Percentiles rank a stretch among this genome's conserved stretches.
Evolutionary conservation across 2,113 vertebrate genomes (phyloP).

Genomic region (Cyprinodon tularosa): DNA sequence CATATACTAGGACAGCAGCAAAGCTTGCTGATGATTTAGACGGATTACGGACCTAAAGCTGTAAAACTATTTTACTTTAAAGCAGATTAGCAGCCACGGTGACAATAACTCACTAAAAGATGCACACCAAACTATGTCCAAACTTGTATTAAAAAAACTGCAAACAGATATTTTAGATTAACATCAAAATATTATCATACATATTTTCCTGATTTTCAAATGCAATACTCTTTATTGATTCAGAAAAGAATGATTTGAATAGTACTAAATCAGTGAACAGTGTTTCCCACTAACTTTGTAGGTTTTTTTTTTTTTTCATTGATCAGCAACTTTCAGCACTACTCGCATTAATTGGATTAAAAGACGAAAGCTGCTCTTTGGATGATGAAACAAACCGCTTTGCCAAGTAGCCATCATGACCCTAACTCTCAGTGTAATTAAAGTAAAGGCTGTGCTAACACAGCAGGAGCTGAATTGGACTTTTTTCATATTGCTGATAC

Average conservation of each 20-base stretch:
- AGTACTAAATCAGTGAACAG: conserved; percentile 31
- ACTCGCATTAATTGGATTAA: conserved; percentile 60
- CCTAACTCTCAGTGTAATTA: conserved; percentile 51
- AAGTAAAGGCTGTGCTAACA: conserved; percentile 29
- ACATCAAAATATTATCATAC: not conserved
- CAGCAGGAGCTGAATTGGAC: conserved; percentile 12
- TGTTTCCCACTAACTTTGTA: conserved; percentile 33
- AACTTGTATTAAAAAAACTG: conserved; percentile 7
- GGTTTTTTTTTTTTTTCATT: conserved; percentile 7
- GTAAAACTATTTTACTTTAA: not conserved
- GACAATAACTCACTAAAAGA: conserved; percentile 25
- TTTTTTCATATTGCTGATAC: conserved; percentile 12
- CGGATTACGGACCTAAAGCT: conserved; percentile 61
- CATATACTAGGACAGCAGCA: conserved; percentile 10
- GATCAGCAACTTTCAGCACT: conserved; percentile 69
- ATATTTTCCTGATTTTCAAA: conserved; percentile 24
- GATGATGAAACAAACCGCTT: conserved; percentile 68
- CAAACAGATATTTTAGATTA: not conserved
- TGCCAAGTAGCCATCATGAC: conserved; percentile 41
- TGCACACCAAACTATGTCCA: conserved; percentile 29
- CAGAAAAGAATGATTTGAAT: conserved; percentile 50
- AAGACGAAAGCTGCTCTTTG: conserved; percentile 58
- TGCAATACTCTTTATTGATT: conserved; percentile 41
- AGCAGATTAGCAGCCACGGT: conserved; percentile 8
- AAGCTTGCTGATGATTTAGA: conserved; percentile 52